Percentiles rank a stretch among this genome's conserved stretches.
Evolutionary conservation across 2,888 invertebrate genomes (phyloP).

Genomic region (Dinocampus coccinellae): DNA sequence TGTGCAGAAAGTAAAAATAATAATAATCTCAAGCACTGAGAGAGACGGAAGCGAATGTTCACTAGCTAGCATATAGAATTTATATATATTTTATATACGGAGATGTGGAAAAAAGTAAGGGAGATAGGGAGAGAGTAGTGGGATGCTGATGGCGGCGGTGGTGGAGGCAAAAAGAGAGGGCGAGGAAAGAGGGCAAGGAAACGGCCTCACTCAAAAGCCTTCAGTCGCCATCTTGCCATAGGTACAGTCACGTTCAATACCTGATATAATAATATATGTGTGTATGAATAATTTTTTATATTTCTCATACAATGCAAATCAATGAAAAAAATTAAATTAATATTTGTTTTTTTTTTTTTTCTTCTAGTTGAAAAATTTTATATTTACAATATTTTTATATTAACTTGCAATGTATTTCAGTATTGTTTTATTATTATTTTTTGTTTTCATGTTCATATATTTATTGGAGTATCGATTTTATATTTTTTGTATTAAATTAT

Average conservation of each 20-base stretch:
- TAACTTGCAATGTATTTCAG: no score
- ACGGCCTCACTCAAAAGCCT: conserved; percentile 61
- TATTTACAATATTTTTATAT: no score
- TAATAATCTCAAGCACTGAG: conserved; percentile 10
- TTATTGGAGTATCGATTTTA: no score
- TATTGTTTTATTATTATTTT: no score
- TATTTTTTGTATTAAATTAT: no score
- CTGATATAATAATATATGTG: conserved; percentile 34
- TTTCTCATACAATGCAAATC: no score
- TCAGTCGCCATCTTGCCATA: conserved; percentile 66
- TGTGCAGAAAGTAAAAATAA: neutral
- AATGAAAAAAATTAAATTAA: no score
- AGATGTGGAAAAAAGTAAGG: conserved; percentile 32
- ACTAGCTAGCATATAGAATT: conserved; percentile 5
- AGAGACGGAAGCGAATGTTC: conserved; percentile 3
- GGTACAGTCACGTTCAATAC: conserved; percentile 63
- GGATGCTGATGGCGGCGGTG: conserved; percentile 39
- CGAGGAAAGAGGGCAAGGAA: conserved; percentile 55
- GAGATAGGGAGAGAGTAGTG: conserved; percentile 45
- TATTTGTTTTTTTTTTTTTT: no score
- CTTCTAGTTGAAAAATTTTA: no score
- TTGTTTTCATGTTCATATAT: no score
- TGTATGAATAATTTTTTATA: conserved; percentile 1
- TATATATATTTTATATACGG: neutral
- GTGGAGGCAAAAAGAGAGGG: conserved; percentile 38